Evolutionary conservation across 2,888 invertebrate genomes (phyloP), one percentile per base, ranked within the genome.

Genomic region (Drosophila barbarae): DNA sequence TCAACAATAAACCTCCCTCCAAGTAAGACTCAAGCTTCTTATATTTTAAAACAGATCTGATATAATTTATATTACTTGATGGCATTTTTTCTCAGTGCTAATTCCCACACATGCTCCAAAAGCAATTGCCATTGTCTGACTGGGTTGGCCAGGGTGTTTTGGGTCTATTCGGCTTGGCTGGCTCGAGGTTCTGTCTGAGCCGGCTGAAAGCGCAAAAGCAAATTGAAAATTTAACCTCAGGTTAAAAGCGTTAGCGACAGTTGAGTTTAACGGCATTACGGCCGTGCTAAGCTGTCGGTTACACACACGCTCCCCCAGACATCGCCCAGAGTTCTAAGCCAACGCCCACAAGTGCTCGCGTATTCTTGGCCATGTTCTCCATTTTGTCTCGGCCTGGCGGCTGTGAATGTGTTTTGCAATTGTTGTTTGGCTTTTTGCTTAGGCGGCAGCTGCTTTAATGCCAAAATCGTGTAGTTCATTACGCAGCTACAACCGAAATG

Each of bases 221-320:
- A 82, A 82, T 82, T 82, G 81, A 82, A 82, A 82, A 81, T 84
- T 82, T 84, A 82, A 82, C 81, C 81, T 84, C 70, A 82, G 81
- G 81, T 82, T 84, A 82, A 82, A 81, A 73, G 75, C 81, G 73
- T 84, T 84, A 81, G 81, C 81, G 81, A 73, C 81, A 84, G 78
- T 82, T 73, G 72, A 84, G 81, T 75, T 84, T 78, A 82, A 81
- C 84, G 75, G 84, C 71, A 84, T 78, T 82, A 84, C 72, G 83
- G 72, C 84, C 71, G 59, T 82, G 78, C 75, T 84, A 84, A 84
- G 84, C 81, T 75, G 76, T 84, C 73, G 76, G 81, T 54, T 74
- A 56, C 73, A 77, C 56, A 69, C 67, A 71, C 56, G 53, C 44
- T 49, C 35, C n/a, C 35, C 26, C 50, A 67, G 73, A 73, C 67